phyloP scores from a whole-genome alignment of 2,113 vertebrate genomes.

The Clupea harengus region DNA sequence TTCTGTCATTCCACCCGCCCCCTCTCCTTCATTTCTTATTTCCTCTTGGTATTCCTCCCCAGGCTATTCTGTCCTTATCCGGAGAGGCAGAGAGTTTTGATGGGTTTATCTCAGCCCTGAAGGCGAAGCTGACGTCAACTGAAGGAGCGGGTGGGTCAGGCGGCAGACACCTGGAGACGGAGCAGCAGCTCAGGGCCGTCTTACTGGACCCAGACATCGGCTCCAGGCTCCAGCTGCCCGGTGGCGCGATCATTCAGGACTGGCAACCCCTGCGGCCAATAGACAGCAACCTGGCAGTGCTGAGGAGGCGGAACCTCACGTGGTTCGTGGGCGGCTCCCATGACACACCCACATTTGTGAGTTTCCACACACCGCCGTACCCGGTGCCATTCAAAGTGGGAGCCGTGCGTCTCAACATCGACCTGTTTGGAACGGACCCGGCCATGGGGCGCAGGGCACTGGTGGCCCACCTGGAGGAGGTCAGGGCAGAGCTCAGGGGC shows the following conservation, averaged over 20 bases:
- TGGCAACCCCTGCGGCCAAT: constrained; percentile 49
- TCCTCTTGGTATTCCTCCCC: background rate
- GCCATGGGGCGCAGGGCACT: constrained; percentile 37
- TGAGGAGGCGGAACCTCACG: constrained; percentile 44
- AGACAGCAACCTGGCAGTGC: constrained; percentile 47
- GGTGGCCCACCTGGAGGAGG: constrained; percentile 41
- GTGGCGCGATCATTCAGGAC: constrained; percentile 48
- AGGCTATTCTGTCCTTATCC: constrained; percentile 42
- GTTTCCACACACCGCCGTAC: constrained; percentile 47
- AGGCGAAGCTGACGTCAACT: constrained; percentile 37
- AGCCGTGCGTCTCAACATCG: constrained; percentile 48
- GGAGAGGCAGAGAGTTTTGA: constrained; percentile 39
- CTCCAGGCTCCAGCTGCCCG: constrained; percentile 44
- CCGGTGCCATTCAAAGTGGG: constrained; percentile 48
- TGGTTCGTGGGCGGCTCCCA: constrained; percentile 45
- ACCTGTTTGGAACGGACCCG: constrained; percentile 45
- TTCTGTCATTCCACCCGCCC: background rate
- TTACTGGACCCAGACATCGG: constrained; percentile 45
- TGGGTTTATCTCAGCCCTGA: constrained; percentile 39
- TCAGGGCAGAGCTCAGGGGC: constrained; percentile 24
- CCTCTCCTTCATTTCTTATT: background rate
- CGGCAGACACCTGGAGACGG: constrained; percentile 29
- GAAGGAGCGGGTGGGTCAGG: constrained; percentile 7
- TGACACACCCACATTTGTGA: constrained; percentile 44
- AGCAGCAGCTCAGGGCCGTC: constrained; percentile 34